Conservation (phyloP, 2,113 vertebrate genomes). For the Erythrolamprus reginae region DNA sequence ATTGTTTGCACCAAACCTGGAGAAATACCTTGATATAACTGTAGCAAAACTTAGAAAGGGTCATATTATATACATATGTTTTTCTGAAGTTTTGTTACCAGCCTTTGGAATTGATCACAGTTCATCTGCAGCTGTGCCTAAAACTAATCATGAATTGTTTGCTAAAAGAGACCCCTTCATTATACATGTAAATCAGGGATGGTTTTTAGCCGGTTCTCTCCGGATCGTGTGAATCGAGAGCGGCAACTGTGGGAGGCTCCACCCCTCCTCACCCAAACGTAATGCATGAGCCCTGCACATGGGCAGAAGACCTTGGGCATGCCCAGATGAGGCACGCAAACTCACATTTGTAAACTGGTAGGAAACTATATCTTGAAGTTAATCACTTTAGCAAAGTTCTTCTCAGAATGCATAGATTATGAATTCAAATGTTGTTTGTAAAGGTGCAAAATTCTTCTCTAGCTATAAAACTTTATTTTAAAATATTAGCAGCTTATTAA, state of each 20-base stretch:
- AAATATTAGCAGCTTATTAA: slow-evolving; percentile 10
- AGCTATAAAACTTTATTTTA: not conserved
- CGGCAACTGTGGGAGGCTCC: too few species aligned
- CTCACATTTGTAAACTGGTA: too few species aligned
- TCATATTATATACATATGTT: not conserved
- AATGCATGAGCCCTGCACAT: too few species aligned
- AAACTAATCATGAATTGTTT: not conserved
- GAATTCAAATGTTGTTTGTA: not conserved
- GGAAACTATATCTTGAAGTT: not conserved
- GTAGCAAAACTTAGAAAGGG: not conserved
- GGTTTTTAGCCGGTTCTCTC: too few species aligned
- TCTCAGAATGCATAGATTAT: not conserved
- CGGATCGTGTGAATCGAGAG: too few species aligned
- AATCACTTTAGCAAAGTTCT: not conserved
- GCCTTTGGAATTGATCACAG: not conserved
- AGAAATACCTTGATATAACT: not conserved
- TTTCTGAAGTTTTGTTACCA: not conserved
- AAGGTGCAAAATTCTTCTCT: not conserved
- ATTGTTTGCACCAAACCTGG: not conserved
- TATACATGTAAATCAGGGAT: not conserved
- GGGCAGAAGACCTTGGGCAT: too few species aligned
- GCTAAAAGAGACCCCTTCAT: not conserved
- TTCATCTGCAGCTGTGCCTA: not conserved
- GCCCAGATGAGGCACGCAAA: too few species aligned
- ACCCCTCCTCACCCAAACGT: too few species aligned